Evolutionary conservation across 2,888 invertebrate species (phyloP), one percentile per base, ranked within the genome.

Genomic region (Apamea epomidion): DNA sequence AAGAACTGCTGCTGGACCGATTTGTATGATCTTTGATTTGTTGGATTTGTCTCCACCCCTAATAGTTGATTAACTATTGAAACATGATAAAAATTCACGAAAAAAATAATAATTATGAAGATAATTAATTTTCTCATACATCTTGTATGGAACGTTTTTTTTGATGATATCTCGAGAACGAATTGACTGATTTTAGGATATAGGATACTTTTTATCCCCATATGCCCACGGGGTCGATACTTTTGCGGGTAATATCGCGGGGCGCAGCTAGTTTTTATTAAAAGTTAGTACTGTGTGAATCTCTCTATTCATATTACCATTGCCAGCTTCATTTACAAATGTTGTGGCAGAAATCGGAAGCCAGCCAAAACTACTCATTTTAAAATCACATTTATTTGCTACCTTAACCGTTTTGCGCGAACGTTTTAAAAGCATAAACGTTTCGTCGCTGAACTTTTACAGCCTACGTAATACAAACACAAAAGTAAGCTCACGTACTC

Each of bases 361-460:
- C n/a, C 29, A 58, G 79, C 83, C 79, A 84, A 83, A 83, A 45
- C 48, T 68, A 29, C 67, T 78, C 6, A 68, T 67, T 78, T 77
- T 54, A 83, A 78, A 83, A 78, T 72, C 68, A 64, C 48, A 71
- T 78, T 78, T 78, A 82, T 78, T 83, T 58, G 8, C 54, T 65
- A 16, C 29, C 10, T 74, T 74, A 74, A 54, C 62, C 62, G 37
- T 69, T 77, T 71, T 32, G 10, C n/a, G 73, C 58, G 18, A 82
- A 64, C 69, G 29, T 68, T 77, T 69, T 42, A 42, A 69, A 72
- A 69, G 73, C 67, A 54, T 70, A 64, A 69, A 76, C n/a, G 54
- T 72, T 81, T 81, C 45, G 32, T 21, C 14, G 21, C 25, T 69
- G 8, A 32, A 42, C 45, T 64, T 80, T 81, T 69, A 80, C 21